Evolutionary conservation across 2,113 vertebrate species (phyloP), one percentile per base, ranked within the genome.

Genomic region (Laterallus jamaicensis): DNA sequence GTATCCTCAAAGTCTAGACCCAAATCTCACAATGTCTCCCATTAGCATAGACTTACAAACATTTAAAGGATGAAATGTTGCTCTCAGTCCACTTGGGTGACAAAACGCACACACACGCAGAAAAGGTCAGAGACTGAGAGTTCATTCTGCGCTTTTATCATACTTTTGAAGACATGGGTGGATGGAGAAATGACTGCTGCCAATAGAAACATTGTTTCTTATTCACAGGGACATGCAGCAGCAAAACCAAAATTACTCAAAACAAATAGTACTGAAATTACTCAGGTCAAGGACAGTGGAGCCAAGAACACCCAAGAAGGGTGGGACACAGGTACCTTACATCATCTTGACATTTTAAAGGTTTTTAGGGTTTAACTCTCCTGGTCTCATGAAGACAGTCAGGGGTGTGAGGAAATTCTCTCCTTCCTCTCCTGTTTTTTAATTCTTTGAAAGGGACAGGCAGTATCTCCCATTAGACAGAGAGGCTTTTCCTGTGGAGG

Each of bases 291-390:
- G 80, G 67, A 80, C 96, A 92, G 92, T 91, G 86, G 86, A 96
- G 93, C 95, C 90, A 94, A 95, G 92, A 96, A 95, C 93, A 96
- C 95, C 92, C 94, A 95, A 96, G 92, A 91, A 92, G 93, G 88
- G 92, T 92, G 81, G 92, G 89, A 87, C 58, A 11, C 94, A 97
- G 96, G 96, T 97, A 97, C 66, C 66, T 93, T 93, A 93, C 73
- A 85, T 95, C 89, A 94, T 95, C 87, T 28, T 69, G 84, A 87
- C 74, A 87, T 90, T 93, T 94, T 91, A 26, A 83, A 89, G 50
- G 20, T 93, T 20, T 20, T 85, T 17, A 32, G 68, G 25, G 21
- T 75, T 90, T 93, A 67, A 67, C 20, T 83, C 75, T 74, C n/a
- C 47, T 81, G 73, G 24, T 68, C 42, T 96, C 25, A 40, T 17